Evolutionary conservation across 2,113 vertebrate genomes (phyloP), one percentile per base, ranked within the genome.

Genomic region (Ciconia boyciana): DNA sequence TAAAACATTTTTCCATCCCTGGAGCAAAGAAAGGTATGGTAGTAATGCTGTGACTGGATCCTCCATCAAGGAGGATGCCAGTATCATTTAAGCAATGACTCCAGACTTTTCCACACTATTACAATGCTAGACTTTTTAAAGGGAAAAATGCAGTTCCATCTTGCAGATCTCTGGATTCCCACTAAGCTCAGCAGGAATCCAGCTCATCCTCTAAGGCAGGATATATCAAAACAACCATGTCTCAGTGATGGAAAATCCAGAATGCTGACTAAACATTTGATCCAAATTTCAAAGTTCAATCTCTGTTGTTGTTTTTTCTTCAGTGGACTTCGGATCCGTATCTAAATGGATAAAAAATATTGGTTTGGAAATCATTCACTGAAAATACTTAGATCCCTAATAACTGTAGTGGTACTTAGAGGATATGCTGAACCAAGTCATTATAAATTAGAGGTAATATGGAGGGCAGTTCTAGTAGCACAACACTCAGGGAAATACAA

Each of bases 271-370:
- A 88, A 93, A 93, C 85, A 70, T 65, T 31, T 71, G 46, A 91
- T 87, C 25, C 43, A 57, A 92, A 87, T 93, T 89, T 84, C 94
- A 95, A 96, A 96, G 89, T 94, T 96, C 96, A 95, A 24, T 77
- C 74, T 77, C 71, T 34, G 36, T 49, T 86, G 64, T 22, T 54
- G 20, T 79, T 75, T 70, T 52, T 89, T 60, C 25, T 65, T 72
- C 58, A 43, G 20, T 62, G 87, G 79, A 97, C 94, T 96, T 96
- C 94, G 94, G 62, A 91, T 83, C 87, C 0, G 1, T 69, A 83
- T 89, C 87, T 96, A 91, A 90, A 94, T 46, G 66, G 54, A 76
- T 82, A 7, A 54, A 76, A 77, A 79, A 25, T 36, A 88, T 41
- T 77, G 49, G 43, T 74, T 95, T 95, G 82, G 46, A 89, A 79